These are phyloP conservation scores for Anabas testudineus DNA, from an alignment of 2,797 vertebrate genomes.

Conservation along the genomic window DNA sequence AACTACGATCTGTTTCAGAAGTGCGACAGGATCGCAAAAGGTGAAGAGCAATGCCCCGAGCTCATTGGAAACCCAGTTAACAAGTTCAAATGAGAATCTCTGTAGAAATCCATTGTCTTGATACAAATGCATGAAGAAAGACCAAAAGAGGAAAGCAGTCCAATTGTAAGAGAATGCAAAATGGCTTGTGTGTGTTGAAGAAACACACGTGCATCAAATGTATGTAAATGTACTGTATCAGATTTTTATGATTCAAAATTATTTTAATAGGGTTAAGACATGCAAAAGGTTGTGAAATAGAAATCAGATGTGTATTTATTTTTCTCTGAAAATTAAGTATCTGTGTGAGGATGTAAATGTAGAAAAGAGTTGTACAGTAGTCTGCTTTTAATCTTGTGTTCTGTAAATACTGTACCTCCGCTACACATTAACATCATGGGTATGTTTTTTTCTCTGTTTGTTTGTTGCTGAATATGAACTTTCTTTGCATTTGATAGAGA, in stretches of 20 bases:
- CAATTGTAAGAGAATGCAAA: slow-evolving; percentile 72
- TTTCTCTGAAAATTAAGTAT: slow-evolving; percentile 77
- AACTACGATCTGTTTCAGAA: slow-evolving; percentile 93
- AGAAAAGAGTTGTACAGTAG: slow-evolving; percentile 79
- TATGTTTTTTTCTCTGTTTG: slow-evolving; percentile 9
- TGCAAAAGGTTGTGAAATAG: slow-evolving; percentile 74
- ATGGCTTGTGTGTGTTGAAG: slow-evolving; percentile 78
- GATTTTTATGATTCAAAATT: slow-evolving; percentile 96
- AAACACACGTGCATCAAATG: slow-evolving; percentile 85
- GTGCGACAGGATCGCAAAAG: slow-evolving; percentile 92
- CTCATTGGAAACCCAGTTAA: slow-evolving; percentile 91
- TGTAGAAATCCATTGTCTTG: not conserved
- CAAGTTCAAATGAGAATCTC: slow-evolving; percentile 82
- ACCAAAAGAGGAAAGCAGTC: slow-evolving; percentile 82
- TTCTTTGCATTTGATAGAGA: slow-evolving; percentile 45
- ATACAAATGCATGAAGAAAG: slow-evolving; percentile 72
- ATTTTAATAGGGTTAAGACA: slow-evolving; percentile 91
- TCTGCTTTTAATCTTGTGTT: slow-evolving; percentile 65
- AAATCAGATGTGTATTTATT: slow-evolving; percentile 85
- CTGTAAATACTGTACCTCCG: slow-evolving; percentile 77
- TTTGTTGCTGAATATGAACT: slow-evolving; percentile 32
- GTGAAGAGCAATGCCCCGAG: slow-evolving; percentile 91
- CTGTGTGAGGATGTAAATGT: slow-evolving; percentile 79
- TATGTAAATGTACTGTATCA: slow-evolving; percentile 94
- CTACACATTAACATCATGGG: slow-evolving; percentile 65